Conservation (phyloP, 2,888 invertebrate genomes). For the Himalopsyche japonica region DNA sequence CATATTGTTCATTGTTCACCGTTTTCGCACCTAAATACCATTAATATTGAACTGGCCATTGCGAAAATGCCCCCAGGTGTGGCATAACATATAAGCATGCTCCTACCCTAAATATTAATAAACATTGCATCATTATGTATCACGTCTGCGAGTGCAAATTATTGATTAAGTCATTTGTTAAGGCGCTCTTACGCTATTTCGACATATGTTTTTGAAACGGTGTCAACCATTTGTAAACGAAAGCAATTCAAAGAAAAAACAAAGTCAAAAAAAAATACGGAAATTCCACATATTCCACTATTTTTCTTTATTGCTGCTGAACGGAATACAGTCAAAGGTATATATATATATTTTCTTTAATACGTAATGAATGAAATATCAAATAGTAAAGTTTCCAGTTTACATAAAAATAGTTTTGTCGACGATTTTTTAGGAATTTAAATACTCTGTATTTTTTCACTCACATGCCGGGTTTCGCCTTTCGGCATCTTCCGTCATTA, state of each 20-base stretch:
- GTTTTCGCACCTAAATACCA: not conserved
- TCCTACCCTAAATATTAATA: not conserved
- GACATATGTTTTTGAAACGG: not conserved
- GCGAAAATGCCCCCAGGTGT: not conserved
- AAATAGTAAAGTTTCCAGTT: too few species aligned
- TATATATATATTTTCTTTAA: too few species aligned
- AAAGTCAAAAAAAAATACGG: not conserved
- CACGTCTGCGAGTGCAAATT: not conserved
- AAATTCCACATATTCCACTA: too few species aligned
- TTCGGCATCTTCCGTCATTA: too few species aligned
- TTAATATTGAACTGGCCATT: not conserved
- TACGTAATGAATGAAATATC: too few species aligned
- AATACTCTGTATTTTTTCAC: too few species aligned
- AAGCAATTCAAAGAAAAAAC: not conserved
- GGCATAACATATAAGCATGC: not conserved
- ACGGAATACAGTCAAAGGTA: too few species aligned
- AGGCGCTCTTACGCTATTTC: too few species aligned
- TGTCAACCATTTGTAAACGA: not conserved
- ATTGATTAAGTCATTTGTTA: not conserved
- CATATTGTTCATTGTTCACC: not conserved
- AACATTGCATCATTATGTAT: not conserved
- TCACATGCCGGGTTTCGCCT: too few species aligned
- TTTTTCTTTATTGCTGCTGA: too few species aligned
- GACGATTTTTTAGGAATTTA: too few species aligned
- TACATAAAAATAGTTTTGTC: too few species aligned